A percentile compares a stretch with the other conserved stretches of the same genome.
These are phyloP conservation scores for Heterodera carotae DNA, from an alignment of 1,140 invertebrate species.

Conservation along the genomic window DNA sequence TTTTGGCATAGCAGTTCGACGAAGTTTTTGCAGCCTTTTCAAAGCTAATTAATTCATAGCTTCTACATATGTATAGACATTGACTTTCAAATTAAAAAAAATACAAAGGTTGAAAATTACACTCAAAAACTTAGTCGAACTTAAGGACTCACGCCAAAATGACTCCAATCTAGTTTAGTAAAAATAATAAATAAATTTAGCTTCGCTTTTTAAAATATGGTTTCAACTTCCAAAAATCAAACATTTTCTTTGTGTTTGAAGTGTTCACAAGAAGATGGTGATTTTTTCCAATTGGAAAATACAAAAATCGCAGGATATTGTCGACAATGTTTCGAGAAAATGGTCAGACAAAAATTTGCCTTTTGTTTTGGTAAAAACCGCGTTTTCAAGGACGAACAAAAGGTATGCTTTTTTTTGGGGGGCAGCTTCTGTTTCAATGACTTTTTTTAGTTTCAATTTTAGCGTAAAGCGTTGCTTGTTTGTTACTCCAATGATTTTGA, in stretches of 20 bases:
- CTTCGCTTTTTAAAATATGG: too few relatives aligned
- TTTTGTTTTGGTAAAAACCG: constrained; percentile 20
- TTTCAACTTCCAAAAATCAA: too few relatives aligned
- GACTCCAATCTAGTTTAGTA: too few relatives aligned
- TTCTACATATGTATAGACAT: too few relatives aligned
- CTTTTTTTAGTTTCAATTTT: neutral
- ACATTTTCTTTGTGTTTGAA: constrained; percentile 5
- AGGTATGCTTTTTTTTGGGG: neutral
- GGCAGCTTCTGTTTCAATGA: neutral
- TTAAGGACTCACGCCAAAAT: too few relatives aligned
- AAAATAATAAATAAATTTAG: too few relatives aligned
- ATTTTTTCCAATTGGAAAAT: constrained; percentile 19
- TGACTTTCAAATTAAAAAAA: too few relatives aligned
- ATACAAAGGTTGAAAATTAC: too few relatives aligned
- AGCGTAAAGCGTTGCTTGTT: constrained; percentile 11
- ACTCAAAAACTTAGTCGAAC: too few relatives aligned
- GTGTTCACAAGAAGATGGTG: constrained; percentile 11
- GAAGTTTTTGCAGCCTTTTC: too few relatives aligned
- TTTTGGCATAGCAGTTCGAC: too few relatives aligned
- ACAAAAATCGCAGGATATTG: constrained; percentile 25
- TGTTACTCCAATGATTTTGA: neutral
- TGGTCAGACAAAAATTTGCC: constrained; percentile 26
- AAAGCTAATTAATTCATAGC: too few relatives aligned
- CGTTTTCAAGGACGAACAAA: constrained; percentile 17
- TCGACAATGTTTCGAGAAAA: constrained; percentile 7